Base-by-base conservation (phyloP, 2,888 invertebrate species). In the Seira ritae region DNA sequence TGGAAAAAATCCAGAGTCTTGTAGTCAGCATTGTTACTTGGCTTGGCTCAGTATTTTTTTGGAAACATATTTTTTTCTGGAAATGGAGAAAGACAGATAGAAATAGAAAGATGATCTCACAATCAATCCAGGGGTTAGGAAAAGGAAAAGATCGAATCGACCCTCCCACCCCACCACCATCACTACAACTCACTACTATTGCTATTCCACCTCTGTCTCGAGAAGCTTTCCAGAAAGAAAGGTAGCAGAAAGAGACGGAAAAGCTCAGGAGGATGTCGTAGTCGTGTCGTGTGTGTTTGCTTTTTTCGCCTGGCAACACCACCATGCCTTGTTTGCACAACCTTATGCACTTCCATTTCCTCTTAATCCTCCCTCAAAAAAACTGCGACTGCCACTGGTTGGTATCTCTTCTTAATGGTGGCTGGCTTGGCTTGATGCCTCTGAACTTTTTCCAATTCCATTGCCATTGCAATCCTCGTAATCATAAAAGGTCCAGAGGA, bases 101-200 rank as follows among this genome's bases (percentile, higher is more conserved):
- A 73, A 55, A 79, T 67, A 79, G 68, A 66, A 79, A 79, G 72
- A 79, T 73, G 79, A 79, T 79, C 79, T 67, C 70, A 22, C 72
- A 73, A 79, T 79, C 72, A 78, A 70, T 78, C 42, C 66, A 65
- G 42, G 31, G 31, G 2, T 50, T n/a, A n/a, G 15, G 50, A 15
- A 50, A 12, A 50, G 50, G 15, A 50, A 50, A 50, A 50, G 50
- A 50, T 50, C 50, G 50, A 50, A 50, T 50, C 15, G 50, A 50
- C 50, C 50, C 50, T 50, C 50, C 50, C 50, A 50, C 50, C 50
- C 50, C 17, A 31, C 31, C 31, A 31, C 31, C 31, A 31, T n/a
- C n/a, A n/a, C n/a, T n/a, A 31, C 31, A 31, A 31, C 31, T n/a
- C 31, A 31, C 31, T 31, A 31, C 31, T 31, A 31, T 31, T 31